Conservation (phyloP, 2,888 invertebrate genomes). For the Anthoptus insignis region DNA sequence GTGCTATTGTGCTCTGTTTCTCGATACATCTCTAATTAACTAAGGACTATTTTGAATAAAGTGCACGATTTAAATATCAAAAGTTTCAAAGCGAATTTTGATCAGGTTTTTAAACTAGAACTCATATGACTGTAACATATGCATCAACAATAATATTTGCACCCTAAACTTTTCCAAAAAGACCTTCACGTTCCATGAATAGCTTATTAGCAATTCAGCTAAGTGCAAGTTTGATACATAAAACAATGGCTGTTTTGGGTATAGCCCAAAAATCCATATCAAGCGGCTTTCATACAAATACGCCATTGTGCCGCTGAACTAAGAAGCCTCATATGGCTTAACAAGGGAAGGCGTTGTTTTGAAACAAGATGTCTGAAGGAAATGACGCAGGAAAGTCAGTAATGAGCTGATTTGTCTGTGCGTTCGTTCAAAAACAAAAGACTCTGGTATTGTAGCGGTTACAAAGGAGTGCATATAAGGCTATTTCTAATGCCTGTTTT, state of each 20-base stretch:
- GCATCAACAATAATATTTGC: too few relatives aligned
- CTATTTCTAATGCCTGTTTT: slow-evolving; percentile 44
- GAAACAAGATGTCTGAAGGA: slow-evolving; percentile 69
- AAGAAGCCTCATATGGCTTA: slow-evolving; percentile 46
- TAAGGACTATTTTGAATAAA: too few relatives aligned
- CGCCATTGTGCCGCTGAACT: background rate
- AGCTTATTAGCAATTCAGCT: too few relatives aligned
- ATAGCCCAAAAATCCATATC: background rate
- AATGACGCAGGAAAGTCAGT: slow-evolving; percentile 70
- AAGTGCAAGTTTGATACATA: too few relatives aligned
- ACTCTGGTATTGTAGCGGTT: slow-evolving; percentile 60
- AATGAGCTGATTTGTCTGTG: slow-evolving; percentile 74
- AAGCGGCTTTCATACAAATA: background rate
- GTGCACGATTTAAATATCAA: too few relatives aligned
- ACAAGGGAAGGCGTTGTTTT: slow-evolving; percentile 54
- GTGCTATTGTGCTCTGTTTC: too few relatives aligned
- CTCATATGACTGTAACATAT: too few relatives aligned
- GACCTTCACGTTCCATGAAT: too few relatives aligned
- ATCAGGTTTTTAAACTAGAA: too few relatives aligned
- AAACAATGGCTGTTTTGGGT: background rate
- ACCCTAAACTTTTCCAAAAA: too few relatives aligned
- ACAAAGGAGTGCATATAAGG: slow-evolving; percentile 59
- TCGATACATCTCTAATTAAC: too few relatives aligned
- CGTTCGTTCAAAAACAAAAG: slow-evolving; percentile 57
- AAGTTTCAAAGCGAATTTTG: too few relatives aligned